Base-by-base conservation (phyloP, 2,113 vertebrate genomes). In the Cheirogaleus medius region DNA sequence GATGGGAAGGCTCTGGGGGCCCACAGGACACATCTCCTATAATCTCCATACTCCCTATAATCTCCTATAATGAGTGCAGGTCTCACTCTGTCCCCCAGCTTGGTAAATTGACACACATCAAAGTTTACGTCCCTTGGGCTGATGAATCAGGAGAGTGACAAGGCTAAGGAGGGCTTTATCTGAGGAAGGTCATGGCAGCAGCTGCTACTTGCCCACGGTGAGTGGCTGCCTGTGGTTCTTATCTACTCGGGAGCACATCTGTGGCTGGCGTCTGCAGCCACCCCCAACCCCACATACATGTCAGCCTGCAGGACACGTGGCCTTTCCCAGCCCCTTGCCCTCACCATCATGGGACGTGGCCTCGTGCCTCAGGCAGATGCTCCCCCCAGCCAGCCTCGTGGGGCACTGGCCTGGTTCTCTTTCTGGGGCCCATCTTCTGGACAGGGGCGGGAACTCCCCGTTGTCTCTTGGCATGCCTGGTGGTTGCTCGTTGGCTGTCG, bases 181-280 rank as follows among this genome's bases (percentile, higher is more conserved):
- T n/a, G 0, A 37, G 10, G 29, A 32, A 44, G 34, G 1, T 29
- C 4, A 0, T 7, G 47, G 83, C 0, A 0, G 29, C 44, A 21
- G 60, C 17, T 21, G 49, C 49, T 32, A 5, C 18, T 23, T 11
- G 39, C 32, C 71, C 4, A 1, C 2, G 13, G 0, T 13, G 29
- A 14, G n/a, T 5, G 13, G 17, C 27, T 8, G 3, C 37, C 74
- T 21, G 1, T 1, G 7, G 23, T 29, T 74, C 68, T 63, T 34
- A 17, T 44, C 86, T 4, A 0, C 73, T 78, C 2, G 29, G 8
- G 32, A 11, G 42, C 69, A 23, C 3, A 0, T 32, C 27, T 49
- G 52, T 71, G 64, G 34, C 44, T 64, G 1, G 6, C 32, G 8
- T 47, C 87, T 77, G 37, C 34, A n/a, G 90, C 47, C 8, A 1